A percentile compares a stretch with the other conserved stretches of the same genome.
Evolutionary conservation across 2,113 vertebrate genomes (phyloP).

Genomic region (Eulacestoma nigropectus): DNA sequence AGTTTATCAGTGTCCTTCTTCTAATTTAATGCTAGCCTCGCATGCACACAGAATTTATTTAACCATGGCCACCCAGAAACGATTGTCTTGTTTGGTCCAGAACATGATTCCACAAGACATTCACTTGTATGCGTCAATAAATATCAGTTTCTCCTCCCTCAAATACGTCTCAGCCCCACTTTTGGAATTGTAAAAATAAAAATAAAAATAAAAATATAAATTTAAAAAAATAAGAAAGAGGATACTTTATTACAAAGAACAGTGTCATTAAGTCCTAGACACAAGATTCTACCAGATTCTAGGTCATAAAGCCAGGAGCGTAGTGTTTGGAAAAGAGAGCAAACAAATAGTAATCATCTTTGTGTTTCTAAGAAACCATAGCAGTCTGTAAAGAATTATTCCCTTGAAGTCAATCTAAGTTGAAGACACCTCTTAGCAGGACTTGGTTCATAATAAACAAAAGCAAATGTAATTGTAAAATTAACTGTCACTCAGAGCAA

Average conservation of each 20-base stretch:
- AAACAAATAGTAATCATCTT: neutral
- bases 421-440: neutral
- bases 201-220: neutral
- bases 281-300: neutral
- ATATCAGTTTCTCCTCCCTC: neutral
- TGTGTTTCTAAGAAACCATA: neutral
- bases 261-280: neutral
- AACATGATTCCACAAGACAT: neutral
- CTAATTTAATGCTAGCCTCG: neutral
- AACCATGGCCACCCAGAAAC: neutral
- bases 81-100: neutral
- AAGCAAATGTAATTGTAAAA: neutral
- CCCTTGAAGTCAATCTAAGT: neutral
- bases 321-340: neutral
- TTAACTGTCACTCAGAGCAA: neutral
- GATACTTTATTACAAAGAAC: no score
- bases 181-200: neutral
- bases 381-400: neutral
- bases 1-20: neutral
- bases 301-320: neutral
- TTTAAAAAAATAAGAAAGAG: no score
- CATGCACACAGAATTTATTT: neutral
- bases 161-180: neutral
- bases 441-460: neutral
- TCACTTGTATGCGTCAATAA: neutral